phyloP scores from a whole-genome alignment of 1,140 invertebrate genomes.

The Myzus persicae region DNA sequence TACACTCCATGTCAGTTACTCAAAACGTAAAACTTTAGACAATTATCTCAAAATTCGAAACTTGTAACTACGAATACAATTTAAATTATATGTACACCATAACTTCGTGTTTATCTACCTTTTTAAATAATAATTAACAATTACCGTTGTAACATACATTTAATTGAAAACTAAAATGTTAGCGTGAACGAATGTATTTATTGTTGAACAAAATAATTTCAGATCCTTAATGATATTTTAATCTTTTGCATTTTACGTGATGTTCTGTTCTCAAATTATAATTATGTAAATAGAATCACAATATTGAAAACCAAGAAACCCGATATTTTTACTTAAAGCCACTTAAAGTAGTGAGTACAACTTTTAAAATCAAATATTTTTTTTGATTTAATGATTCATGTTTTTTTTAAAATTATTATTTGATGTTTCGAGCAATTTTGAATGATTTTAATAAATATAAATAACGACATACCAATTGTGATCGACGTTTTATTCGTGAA shows the following conservation, averaged over 20 bases:
- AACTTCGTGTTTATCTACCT: background rate
- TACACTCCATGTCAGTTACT: background rate
- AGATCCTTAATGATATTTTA: background rate
- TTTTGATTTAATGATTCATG: background rate
- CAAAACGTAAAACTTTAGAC: background rate
- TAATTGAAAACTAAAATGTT: background rate
- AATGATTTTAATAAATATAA: background rate
- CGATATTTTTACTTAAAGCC: background rate
- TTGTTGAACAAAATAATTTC: background rate
- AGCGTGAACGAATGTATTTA: background rate
- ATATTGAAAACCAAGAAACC: background rate
- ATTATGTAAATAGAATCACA: background rate
- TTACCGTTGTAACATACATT: background rate
- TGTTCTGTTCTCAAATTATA: too few relatives aligned
- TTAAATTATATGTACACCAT: background rate
- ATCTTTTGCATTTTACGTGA: background rate
- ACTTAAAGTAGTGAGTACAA: background rate
- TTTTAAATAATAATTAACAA: background rate
- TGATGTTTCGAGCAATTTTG: background rate
- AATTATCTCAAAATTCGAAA: slow-evolving; percentile 4
- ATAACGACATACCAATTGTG: background rate
- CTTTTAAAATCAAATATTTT: background rate
- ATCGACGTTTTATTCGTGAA: background rate
- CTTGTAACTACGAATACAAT: background rate
- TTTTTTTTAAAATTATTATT: background rate